Evolutionary conservation across 1,140 invertebrate genomes (phyloP).

Genomic region (Aricia agestis): DNA sequence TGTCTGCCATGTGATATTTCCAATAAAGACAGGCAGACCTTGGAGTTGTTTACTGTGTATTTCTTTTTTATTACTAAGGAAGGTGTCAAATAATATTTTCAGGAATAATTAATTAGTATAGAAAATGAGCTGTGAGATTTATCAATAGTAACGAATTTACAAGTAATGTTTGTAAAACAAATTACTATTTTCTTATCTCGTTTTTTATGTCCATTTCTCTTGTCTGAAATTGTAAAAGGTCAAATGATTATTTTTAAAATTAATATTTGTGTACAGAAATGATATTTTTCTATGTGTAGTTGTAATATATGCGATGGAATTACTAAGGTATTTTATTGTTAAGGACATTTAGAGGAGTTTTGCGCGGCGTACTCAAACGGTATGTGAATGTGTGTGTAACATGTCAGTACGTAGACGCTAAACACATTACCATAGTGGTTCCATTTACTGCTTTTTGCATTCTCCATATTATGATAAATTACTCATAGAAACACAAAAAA

Average conservation of each 20-base stretch:
- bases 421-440: conserved; percentile 43
- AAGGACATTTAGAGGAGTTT: conserved; percentile 20
- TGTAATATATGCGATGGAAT: conserved; percentile 50
- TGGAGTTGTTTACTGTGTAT: too few species aligned
- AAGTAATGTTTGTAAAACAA: background rate
- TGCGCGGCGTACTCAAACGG: conserved; percentile 29
- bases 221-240: background rate
- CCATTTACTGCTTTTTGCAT: conserved; percentile 35
- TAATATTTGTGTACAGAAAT: conserved; percentile 7
- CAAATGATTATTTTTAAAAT: background rate
- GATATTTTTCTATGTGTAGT: conserved; percentile 25
- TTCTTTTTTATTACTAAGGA: too few species aligned
- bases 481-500: background rate
- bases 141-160: too few species aligned
- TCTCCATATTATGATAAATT: background rate
- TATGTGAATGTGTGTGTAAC: conserved; percentile 35
- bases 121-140: too few species aligned
- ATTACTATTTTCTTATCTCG: conserved; percentile 13
- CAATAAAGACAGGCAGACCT: too few species aligned
- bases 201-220: background rate
- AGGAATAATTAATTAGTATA: too few species aligned
- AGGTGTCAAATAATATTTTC: too few species aligned
- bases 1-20: too few species aligned
- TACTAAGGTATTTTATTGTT: conserved; percentile 49
- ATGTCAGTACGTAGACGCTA: conserved; percentile 16